A percentile compares a stretch with the other conserved stretches of the same genome.
Conservation (phyloP, 2,797 vertebrate species). For the Spinibarbus caldwelli region DNA sequence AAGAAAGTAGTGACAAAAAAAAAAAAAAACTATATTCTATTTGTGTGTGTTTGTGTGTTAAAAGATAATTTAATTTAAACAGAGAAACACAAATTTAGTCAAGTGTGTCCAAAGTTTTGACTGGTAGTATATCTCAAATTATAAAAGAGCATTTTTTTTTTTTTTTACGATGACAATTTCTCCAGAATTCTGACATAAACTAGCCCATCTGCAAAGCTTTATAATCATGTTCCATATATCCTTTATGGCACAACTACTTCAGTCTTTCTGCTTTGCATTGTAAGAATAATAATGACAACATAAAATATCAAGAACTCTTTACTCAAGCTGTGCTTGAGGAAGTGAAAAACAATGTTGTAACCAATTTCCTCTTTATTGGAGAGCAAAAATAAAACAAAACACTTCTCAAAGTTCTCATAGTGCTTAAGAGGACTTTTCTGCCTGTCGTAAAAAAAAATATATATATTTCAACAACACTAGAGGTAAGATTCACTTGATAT, state of each 20-base stretch:
- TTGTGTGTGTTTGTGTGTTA: background rate
- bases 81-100: background rate
- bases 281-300: background rate
- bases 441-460: slow-evolving; percentile 7
- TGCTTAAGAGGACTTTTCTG: slow-evolving; percentile 45
- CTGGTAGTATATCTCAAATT: background rate
- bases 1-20: background rate
- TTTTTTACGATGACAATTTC: background rate
- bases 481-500: background rate
- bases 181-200: background rate
- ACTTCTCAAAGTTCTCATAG: slow-evolving; percentile 53
- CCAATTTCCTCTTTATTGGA: slow-evolving; percentile 29
- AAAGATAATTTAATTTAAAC: background rate
- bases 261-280: background rate
- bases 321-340: background rate
- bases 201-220: background rate
- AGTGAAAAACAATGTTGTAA: slow-evolving; percentile 39
- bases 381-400: slow-evolving; percentile 30
- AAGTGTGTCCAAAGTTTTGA: background rate
- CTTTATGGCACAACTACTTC: background rate
- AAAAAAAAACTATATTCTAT: too few species aligned
- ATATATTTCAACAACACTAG: too few species aligned
- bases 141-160: background rate
- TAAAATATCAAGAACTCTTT: background rate
- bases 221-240: background rate